Evolutionary conservation across 2,797 vertebrate genomes (phyloP), one percentile per base, ranked within the genome.

Genomic region (Helicolenus hilgendorfi): DNA sequence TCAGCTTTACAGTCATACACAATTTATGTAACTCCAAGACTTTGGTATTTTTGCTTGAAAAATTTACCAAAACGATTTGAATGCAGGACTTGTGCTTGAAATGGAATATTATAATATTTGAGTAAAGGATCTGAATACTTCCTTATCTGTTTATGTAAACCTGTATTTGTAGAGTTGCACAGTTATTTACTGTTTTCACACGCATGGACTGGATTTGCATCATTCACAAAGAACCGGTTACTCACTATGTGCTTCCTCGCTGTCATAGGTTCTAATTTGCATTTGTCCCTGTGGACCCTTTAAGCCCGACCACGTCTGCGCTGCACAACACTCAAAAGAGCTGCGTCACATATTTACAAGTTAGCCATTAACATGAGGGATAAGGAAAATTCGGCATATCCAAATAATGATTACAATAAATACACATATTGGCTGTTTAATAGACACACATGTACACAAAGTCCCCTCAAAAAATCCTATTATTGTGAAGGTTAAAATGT

Each of bases 211-310:
- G 27, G 58, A 87, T 93, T 94, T 92, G 87, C 89, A 93, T 95
- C 9, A 13, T 38, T 68, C 26, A 71, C 70, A 79, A 41, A 31
- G 45, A 56, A 11, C 3, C 5, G 2, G 4, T 60, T 24, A 31
- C 58, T 18, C 15, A 1, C 8, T 63, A 18, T 69, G 60, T 75
- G 1, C 11, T 68, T 79, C 20, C 24, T 70, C 5, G 0, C 68
- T 35, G 8, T 81, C 15, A 5, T 89, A 83, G 59, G n/a, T 62
- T 87, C 9, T 33, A 0, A 89, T 94, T 95, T 95, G 93, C 87
- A 92, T 93, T 41, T 87, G 73, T 65, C 5, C 53, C 22, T 70
- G 29, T 63, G 11, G 13, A 62, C 2, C n/a, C 4, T 59, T 83
- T 18, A 31, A 70, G 14, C n/a, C 8, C 0, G 20, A 4, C 26